Evolutionary conservation across 1,140 invertebrate species (phyloP).

Genomic region (Vanessa tameamea): DNA sequence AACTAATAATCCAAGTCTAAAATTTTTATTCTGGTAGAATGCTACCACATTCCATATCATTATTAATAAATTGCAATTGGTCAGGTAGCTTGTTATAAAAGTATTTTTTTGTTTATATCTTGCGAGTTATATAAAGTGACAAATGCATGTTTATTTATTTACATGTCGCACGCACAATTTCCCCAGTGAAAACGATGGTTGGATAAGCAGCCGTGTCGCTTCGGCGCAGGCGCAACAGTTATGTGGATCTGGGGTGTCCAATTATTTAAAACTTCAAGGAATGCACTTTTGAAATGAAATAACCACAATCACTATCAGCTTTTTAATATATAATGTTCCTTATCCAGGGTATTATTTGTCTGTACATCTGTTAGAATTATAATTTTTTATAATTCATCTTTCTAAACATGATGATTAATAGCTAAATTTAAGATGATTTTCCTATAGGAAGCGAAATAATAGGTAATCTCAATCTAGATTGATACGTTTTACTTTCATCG

Average conservation of each 20-base stretch:
- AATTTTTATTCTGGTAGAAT: no score
- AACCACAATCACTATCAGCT: no score
- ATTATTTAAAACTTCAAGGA: constrained; percentile 2
- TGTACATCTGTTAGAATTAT: no score
- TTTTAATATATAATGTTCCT: no score
- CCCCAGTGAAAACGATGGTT: constrained; percentile 22
- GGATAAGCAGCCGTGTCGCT: constrained; percentile 11
- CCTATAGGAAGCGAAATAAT: background rate
- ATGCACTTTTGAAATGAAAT: background rate
- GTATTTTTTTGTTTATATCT: background rate
- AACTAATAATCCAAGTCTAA: no score
- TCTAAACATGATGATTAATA: no score
- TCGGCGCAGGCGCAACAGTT: constrained; percentile 8
- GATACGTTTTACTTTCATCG: no score
- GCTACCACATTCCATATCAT: no score
- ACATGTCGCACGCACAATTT: constrained; percentile 24
- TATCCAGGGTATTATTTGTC: no score
- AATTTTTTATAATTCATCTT: no score
- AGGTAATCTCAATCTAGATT: background rate
- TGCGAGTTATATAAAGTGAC: constrained; percentile 23
- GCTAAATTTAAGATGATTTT: no score
- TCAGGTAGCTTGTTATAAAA: background rate
- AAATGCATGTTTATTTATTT: constrained; percentile 29
- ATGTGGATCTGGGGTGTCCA: constrained; percentile 7
- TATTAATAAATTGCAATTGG: no score